These are phyloP conservation scores for Oryzias curvinotus DNA, from an alignment of 2,113 vertebrate species.

Conservation along the genomic window DNA sequence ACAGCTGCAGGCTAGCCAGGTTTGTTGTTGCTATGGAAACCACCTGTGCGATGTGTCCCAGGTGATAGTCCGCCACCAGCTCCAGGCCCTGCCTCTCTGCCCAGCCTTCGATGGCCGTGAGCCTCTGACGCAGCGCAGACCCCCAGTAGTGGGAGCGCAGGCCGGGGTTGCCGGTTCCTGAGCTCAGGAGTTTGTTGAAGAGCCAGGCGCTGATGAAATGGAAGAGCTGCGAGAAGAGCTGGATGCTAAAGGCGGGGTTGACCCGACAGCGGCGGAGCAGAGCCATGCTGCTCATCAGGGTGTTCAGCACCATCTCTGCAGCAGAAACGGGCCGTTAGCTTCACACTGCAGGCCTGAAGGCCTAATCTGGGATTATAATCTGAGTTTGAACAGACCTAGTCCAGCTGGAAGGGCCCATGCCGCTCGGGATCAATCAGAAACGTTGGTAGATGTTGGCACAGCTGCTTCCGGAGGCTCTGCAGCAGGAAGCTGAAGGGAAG, in stretches of 20 bases:
- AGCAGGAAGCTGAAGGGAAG: slow-evolving; percentile 78
- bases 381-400: slow-evolving; percentile 78
- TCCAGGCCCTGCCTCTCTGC: slow-evolving; percentile 95
- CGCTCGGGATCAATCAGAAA: slow-evolving; percentile 91
- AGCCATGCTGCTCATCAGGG: slow-evolving; percentile 88
- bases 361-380: not conserved
- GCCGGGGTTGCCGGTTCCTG: slow-evolving; percentile 74
- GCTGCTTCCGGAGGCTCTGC: slow-evolving; percentile 85
- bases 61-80: slow-evolving; percentile 91
- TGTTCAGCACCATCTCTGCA: slow-evolving; percentile 88
- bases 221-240: slow-evolving; percentile 95
- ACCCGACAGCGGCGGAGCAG: slow-evolving; percentile 87
- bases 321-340: not conserved
- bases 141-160: slow-evolving; percentile 93
- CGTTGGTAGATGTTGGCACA: slow-evolving; percentile 86
- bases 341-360: not conserved
- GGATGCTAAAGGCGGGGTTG: slow-evolving; percentile 91
- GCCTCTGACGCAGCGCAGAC: slow-evolving; percentile 84
- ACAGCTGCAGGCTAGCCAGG: not conserved
- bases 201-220: slow-evolving; percentile 95
- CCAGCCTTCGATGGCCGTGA: slow-evolving; percentile 89
- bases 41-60: slow-evolving; percentile 90
- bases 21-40: no score
- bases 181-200: slow-evolving; percentile 86
- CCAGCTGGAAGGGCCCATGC: slow-evolving; percentile 83